Evolutionary conservation across 2,888 invertebrate genomes (phyloP).

Genomic region (Drosophila flavopinicola): DNA sequence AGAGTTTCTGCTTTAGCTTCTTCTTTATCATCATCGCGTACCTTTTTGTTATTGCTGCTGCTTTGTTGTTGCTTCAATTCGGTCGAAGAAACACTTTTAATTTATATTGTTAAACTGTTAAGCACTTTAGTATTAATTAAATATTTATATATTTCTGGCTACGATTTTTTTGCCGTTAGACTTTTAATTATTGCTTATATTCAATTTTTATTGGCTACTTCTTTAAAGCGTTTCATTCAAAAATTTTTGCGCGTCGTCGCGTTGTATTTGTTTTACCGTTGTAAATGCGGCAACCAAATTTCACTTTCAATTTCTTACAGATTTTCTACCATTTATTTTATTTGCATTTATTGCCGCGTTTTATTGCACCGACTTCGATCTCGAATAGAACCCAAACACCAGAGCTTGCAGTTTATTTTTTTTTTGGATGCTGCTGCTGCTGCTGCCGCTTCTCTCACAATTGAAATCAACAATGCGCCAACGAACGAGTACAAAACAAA

Average conservation of each 20-base stretch:
- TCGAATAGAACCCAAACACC: slow-evolving; percentile 40
- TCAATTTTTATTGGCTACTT: slow-evolving; percentile 30
- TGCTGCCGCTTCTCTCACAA: slow-evolving; percentile 54
- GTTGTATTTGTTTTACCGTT: slow-evolving; percentile 70
- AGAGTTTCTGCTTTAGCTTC: slow-evolving; percentile 28
- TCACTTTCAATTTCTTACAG: slow-evolving; percentile 69
- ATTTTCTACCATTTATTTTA: slow-evolving; percentile 27
- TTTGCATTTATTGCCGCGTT: slow-evolving; percentile 39
- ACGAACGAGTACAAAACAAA: slow-evolving; percentile 56
- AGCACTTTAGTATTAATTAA: slow-evolving; percentile 65
- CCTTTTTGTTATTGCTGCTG: slow-evolving; percentile 45
- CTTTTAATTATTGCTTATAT: slow-evolving; percentile 33
- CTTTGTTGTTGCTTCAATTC: slow-evolving; percentile 39
- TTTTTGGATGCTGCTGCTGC: slow-evolving; percentile 37
- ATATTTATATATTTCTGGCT: slow-evolving; percentile 33
- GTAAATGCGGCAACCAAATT: slow-evolving; percentile 51
- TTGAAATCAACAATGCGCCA: slow-evolving; percentile 60
- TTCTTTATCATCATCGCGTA: slow-evolving; percentile 18
- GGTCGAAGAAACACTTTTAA: slow-evolving; percentile 60
- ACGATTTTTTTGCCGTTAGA: slow-evolving; percentile 29
- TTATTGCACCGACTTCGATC: slow-evolving; percentile 42
- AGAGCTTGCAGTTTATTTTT: slow-evolving; percentile 50
- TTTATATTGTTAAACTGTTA: slow-evolving; percentile 65
- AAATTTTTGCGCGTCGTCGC: slow-evolving; percentile 50
- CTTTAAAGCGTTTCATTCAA: slow-evolving; percentile 60